Percentiles rank a stretch among this genome's conserved stretches.
These are phyloP conservation scores for Sylvicapra grimmia DNA, from an alignment of 2,113 vertebrate genomes.

Conservation along the genomic window DNA sequence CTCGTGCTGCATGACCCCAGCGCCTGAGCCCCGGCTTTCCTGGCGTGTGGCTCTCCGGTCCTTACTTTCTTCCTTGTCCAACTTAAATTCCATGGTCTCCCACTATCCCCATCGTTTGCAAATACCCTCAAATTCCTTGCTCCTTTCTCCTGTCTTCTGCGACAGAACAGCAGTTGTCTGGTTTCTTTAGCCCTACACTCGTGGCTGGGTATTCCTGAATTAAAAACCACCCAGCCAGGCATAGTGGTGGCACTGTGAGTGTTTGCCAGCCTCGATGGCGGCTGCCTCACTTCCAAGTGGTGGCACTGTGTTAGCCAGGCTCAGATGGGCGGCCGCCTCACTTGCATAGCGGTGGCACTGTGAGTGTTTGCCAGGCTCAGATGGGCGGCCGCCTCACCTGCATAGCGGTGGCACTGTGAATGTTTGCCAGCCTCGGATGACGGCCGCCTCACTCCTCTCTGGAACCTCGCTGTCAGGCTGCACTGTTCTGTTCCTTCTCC, in stretches of 20 bases:
- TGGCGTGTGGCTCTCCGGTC: neutral
- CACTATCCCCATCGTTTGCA: neutral
- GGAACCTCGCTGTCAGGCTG: accelerated
- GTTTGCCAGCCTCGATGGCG: neutral
- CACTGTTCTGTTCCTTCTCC: neutral
- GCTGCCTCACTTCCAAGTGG: neutral
- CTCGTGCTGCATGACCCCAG: neutral
- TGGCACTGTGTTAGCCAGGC: neutral
- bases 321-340: neutral
- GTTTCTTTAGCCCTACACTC: neutral
- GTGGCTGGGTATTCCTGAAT: neutral
- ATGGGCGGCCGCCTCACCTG: neutral
- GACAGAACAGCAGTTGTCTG: neutral
- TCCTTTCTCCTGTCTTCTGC: neutral
- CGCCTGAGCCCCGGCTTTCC: neutral
- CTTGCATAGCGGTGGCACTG: neutral
- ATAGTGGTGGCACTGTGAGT: neutral
- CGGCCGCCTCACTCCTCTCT: neutral
- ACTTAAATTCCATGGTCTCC: neutral
- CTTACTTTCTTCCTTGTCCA: neutral
- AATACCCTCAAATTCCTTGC: neutral
- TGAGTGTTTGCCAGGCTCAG: neutral
- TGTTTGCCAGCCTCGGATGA: neutral
- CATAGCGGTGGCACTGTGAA: neutral
- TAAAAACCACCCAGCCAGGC: neutral